Conservation (phyloP, 2,888 invertebrate genomes). For the Drosophila villosipedis region DNA sequence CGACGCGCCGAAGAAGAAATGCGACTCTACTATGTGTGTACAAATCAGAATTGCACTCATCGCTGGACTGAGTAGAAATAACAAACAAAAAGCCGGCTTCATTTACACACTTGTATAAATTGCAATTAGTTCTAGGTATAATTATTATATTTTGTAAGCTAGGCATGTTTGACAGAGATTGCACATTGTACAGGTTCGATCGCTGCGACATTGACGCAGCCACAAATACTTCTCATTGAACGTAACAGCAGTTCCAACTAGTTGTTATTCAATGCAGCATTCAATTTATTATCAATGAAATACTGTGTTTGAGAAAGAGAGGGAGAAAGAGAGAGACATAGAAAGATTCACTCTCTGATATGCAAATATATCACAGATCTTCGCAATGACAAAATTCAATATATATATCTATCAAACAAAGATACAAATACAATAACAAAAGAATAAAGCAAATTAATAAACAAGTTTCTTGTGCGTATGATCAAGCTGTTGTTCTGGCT, state of each 20-base stretch:
- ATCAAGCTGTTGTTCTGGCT: constrained; percentile 42
- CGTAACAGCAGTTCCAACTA: constrained; percentile 7
- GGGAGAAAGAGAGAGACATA: constrained; percentile 1
- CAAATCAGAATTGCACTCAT: constrained; percentile 95
- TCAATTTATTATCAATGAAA: constrained; percentile 31
- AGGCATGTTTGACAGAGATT: constrained; percentile 18
- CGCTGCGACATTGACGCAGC: constrained; percentile 22
- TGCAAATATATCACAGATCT: constrained; percentile 55
- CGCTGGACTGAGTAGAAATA: constrained; percentile 95
- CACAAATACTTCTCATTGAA: constrained; percentile 51
- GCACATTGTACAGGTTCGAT: constrained; percentile 8
- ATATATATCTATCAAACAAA: constrained; percentile 47
- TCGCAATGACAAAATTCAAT: constrained; percentile 55
- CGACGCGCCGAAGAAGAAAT: constrained; percentile 98
- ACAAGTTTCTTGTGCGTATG: constrained; percentile 78
- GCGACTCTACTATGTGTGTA: constrained; percentile 98
- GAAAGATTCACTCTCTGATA: constrained; percentile 9
- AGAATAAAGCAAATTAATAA: constrained; percentile 61
- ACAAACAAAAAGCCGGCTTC: constrained; percentile 6
- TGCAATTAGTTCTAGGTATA: constrained; percentile 26
- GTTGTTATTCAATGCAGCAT: constrained; percentile 28
- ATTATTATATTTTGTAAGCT: constrained; percentile 18
- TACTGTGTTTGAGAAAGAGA: constrained; percentile 1
- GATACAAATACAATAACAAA: constrained; percentile 35
- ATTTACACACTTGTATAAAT: constrained; percentile 19